phyloP scores from a whole-genome alignment of 2,113 vertebrate species.

The Malaclemys terrapin region DNA sequence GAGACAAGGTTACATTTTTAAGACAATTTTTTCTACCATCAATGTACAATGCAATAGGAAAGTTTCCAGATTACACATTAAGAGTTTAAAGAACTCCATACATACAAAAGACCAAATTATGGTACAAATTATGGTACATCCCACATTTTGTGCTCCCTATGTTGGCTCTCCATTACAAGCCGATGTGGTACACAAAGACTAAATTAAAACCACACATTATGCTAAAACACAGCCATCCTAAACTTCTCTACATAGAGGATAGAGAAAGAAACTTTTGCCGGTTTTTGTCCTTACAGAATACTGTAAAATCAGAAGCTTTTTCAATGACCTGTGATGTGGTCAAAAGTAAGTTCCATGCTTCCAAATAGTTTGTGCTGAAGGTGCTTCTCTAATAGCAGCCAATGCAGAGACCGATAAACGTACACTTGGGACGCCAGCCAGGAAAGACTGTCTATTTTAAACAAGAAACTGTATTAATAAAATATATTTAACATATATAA shows the following conservation, averaged over 20 bases:
- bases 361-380: rapidly evolving
- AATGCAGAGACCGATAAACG: neutral
- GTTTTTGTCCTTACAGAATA: neutral
- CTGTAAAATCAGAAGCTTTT: constrained; percentile 44
- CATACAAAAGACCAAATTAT: neutral
- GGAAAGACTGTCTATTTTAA: neutral
- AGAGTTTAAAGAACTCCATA: neutral
- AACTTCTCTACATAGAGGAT: neutral
- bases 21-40: neutral
- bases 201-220: neutral
- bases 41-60: neutral
- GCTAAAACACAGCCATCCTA: neutral
- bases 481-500: neutral
- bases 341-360: rapidly evolving
- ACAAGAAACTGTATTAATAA: neutral
- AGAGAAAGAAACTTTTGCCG: neutral
- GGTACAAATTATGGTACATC: neutral
- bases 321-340: neutral
- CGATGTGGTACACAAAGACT: neutral
- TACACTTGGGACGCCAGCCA: neutral
- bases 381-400: neutral
- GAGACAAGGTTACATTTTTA: neutral
- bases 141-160: neutral
- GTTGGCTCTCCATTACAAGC: neutral
- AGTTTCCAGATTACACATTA: neutral